Evolutionary conservation across 2,113 vertebrate genomes (phyloP).

Genomic region (Serilophus lunatus): DNA sequence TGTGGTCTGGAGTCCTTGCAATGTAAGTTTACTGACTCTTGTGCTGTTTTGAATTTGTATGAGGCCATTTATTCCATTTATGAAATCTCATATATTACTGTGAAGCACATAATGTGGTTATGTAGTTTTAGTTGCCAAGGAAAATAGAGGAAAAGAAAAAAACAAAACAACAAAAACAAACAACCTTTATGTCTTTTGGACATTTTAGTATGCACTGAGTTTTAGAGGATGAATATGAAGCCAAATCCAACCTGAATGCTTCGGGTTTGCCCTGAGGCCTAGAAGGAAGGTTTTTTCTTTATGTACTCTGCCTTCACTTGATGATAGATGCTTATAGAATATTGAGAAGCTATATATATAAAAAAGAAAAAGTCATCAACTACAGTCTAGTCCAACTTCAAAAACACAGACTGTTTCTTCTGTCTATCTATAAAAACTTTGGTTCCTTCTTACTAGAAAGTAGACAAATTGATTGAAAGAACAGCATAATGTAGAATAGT

Average conservation of each 20-base stretch:
- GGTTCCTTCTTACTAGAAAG: neutral
- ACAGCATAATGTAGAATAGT: neutral
- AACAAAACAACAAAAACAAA: neutral
- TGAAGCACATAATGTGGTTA: conserved; percentile 58
- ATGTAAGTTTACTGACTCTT: conserved; percentile 49
- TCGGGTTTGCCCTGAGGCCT: conserved; percentile 58
- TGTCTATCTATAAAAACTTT: neutral
- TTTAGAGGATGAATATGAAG: conserved; percentile 24
- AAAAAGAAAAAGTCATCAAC: neutral
- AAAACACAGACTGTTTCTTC: neutral
- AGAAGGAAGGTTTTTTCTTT: conserved; percentile 40
- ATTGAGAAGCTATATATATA: neutral
- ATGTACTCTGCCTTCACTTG: neutral
- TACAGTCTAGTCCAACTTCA: neutral
- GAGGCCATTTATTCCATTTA: conserved; percentile 60
- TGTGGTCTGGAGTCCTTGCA: conserved; percentile 17
- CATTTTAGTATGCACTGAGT: conserved; percentile 33
- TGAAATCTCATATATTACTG: conserved; percentile 57
- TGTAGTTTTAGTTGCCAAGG: conserved; percentile 27
- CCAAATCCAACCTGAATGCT: conserved; percentile 42
- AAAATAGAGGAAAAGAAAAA: conserved; percentile 25
- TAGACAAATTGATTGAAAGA: neutral
- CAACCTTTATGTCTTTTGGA: conserved; percentile 22
- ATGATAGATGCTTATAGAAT: conserved; percentile 4
- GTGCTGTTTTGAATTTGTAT: conserved; percentile 64